Evolutionary conservation across 92 coral and sea anemone species (phyloP), one percentile per base, ranked within the genome.

Genomic region (Diadumene lineata): DNA sequence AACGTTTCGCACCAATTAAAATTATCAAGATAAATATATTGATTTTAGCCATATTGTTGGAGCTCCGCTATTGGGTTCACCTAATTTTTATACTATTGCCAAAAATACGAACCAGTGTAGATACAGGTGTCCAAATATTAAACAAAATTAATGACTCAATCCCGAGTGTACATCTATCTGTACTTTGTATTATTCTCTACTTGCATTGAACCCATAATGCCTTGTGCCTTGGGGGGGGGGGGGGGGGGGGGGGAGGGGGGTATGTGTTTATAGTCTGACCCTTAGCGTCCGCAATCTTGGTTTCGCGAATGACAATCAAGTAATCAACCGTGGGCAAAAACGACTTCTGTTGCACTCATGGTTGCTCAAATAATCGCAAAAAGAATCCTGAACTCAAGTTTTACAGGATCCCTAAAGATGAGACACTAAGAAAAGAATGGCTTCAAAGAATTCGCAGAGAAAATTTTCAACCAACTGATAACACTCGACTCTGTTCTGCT

Each of bases 401-500:
- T 60, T 81, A 73, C 56, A 31, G 74, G 56, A 81, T 81, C 53
- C 85, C 75, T 0, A 81, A 81, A 53, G 79, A 81, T 48, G 31
- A 51, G 23, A 22, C 58, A 18, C 71, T 65, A 31, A 34, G 74
- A 51, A 81, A 64, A 53, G 75, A 31, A 27, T 81, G 86, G 86
- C 66, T 70, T 30, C 38, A 51, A 21, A 68, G 72, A 26, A 79
- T 71, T 55, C 43, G 69, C 33, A 26, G 66, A 17, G 51, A 79
- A 25, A 15, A 70, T 22, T 79, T 34, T 30, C 44, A 34, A 7
- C 77, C 72, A 62, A 68, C 68, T 9, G 78, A 44, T 23, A 84
- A 78, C 88, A 78, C 88, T 33, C 88, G 72, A 10, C 75, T 71
- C 55, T 83, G 88, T 46, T 83, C 88, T 31, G 79, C 38, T 43